phyloP scores from a whole-genome alignment of 2,797 vertebrate genomes.

The Scleropages formosus region DNA sequence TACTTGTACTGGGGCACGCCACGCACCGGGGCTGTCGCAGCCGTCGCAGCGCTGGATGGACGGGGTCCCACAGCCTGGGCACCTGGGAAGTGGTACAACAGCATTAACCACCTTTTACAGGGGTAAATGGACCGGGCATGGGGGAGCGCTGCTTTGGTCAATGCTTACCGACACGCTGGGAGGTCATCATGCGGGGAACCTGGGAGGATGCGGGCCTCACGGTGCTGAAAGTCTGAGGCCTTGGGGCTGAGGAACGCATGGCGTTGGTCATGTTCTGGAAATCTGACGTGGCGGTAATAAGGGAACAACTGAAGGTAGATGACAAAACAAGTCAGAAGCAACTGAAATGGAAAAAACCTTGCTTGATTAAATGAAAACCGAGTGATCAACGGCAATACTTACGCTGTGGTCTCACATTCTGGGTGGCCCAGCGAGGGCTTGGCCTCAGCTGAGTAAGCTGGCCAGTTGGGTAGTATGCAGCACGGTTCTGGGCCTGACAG shows the following conservation, averaged over 20 bases:
- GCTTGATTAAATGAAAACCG: background rate
- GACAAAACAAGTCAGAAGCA: too few relatives aligned
- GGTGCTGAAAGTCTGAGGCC: constrained; percentile 86
- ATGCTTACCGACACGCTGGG: constrained; percentile 89
- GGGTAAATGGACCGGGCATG: too few relatives aligned
- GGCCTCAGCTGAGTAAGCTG: constrained; percentile 93
- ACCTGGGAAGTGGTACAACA: constrained; percentile 46
- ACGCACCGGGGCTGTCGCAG: constrained; percentile 82
- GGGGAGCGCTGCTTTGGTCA: background rate
- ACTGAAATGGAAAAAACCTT: too few relatives aligned
- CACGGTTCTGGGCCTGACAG: constrained; percentile 89
- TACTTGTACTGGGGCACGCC: constrained; percentile 94
- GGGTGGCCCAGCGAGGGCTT: constrained; percentile 92
- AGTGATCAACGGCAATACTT: constrained; percentile 54
- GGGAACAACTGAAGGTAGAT: background rate
- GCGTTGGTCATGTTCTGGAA: constrained; percentile 97
- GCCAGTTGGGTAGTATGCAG: constrained; percentile 94
- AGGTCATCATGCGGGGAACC: constrained; percentile 92
- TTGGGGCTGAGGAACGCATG: constrained; percentile 91
- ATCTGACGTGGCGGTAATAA: constrained; percentile 61
- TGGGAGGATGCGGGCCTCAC: constrained; percentile 90
- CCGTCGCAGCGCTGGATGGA: constrained; percentile 75
- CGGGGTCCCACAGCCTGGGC: constrained; percentile 91
- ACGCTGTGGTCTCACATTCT: constrained; percentile 96
- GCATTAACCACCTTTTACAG: background rate